Base-by-base conservation (phyloP, 2,888 invertebrate genomes). In the Leucozona laternaria region DNA sequence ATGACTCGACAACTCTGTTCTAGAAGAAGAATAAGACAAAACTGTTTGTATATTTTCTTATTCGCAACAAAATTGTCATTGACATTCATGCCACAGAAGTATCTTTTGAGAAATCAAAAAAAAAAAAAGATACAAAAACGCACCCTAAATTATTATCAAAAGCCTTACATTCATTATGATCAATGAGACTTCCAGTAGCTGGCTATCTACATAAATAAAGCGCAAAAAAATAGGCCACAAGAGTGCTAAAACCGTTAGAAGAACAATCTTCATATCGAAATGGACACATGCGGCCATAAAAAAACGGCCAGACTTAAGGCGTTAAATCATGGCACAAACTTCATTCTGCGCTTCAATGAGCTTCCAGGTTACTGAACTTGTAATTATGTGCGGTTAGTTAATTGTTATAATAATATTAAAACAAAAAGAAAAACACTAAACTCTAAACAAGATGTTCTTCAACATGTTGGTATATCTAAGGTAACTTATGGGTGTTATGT, bases 321-420 rank as follows among this genome's bases (percentile, higher is more conserved):
- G 31, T 58, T 62, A 37, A 68, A 70, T 62, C 73, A 75, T 68
- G 40, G 45, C 40, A 50, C 11, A 34, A 62, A 77, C 50, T 58
- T 62, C 2, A 25, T 22, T 40, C 17, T 37, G 13, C 68, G 77
- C 72, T 85, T 81, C 50, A 81, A 80, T 78, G 70, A 80, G 81
- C 77, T 73, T 73, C 55, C 60, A 57, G 80, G 85, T 85, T 73
- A 71, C 37, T 81, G 85, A 85, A 80, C 85, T 37, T 80, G 11
- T 60, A 40, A 60, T 5, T 15, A 60, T 60, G 34, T 48, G 53
- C 34, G 58, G 50, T 60, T 25, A 84, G 71, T 68, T 84, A 84
- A 80, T 85, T 85, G 72, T 72, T 80, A 58, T 43, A 68, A 57
- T n/a, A 72, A 45, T 15, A 1, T 58, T 34, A 66, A 53, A 62